Base-by-base conservation (phyloP, 1,140 invertebrate genomes). In the Melanaphis sacchari region DNA sequence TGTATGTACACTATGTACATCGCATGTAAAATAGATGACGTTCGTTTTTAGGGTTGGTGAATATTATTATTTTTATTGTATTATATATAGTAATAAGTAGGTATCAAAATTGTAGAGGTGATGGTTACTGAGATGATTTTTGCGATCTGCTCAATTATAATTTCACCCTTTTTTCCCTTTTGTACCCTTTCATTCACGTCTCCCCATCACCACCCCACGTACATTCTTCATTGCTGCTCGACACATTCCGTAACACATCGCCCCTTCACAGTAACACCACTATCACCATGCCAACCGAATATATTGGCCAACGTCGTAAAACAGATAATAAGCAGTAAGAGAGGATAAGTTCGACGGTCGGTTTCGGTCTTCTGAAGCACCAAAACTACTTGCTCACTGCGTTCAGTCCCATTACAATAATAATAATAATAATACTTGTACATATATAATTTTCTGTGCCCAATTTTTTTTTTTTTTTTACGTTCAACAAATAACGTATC, bases 281-380 rank as follows among this genome's bases (percentile, higher is more conserved):
- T 36, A 89, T 89, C 46, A 36, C 49, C 46, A 89, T 89, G 87
- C 87, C 87, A 89, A 89, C 87, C 46, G 87, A 89, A 89, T 89
- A 49, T 89, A 52, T 54, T 38, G 46, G 87, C 87, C 15, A 40
- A 52, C 46, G 22, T 49, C 87, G 36, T 89, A 89, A 89, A 89
- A 89, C 87, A 38, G 87, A 54, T 89, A 89, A 89, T 89, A 89
- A 38, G 87, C 87, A 87, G 18, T n/a, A n/a, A 24, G 84, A 87
- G 84, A 43, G 40, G 18, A 43, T 87, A 87, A 87, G 40, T 87
- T 85, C 24, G 31, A 76, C 31, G 81, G 81, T 24, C 81, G 81
- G 18, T 40, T 36, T 22, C 8, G 11, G 81, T 82, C 22, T 8
- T 8, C 36, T 66, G 22, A 9, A 66, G 31, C 59, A n/a, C 59